Base-by-base conservation (phyloP, 2,888 invertebrate genomes). In the Andrena dorsata region DNA sequence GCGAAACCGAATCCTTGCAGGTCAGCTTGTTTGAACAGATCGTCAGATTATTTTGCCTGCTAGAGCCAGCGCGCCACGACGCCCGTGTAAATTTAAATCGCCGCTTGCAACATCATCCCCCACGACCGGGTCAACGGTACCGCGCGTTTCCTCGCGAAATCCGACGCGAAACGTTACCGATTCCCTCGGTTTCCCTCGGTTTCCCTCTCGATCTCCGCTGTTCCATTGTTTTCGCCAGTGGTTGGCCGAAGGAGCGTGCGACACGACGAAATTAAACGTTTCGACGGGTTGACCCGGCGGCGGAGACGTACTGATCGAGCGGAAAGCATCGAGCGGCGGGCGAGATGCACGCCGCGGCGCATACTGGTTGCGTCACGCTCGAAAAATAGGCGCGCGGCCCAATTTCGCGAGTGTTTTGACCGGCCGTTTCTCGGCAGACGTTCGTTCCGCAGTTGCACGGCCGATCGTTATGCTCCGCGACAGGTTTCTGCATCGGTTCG, bases 321-420 rank as follows among this genome's bases (percentile, higher is more conserved):
- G 47, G 66, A 79, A 82, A 85, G 73, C 84, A 80, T 84, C 49
- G 20, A 58, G 23, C 64, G 10, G 23, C 41, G 16, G 20, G 51
- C 61, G 41, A 53, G 84, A 80, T 84, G 84, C 84, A 75, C 74
- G 68, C 28, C 61, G 58, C 73, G 75, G 75, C 63, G 81, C 83
- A 80, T 68, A 69, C 61, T 68, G 80, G 86, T 85, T 82, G 77
- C 84, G 86, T 85, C 83, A 86, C 75, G 61, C 70, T 73, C 79
- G 81, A 68, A 84, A 88, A 90, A 88, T 87, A 83, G 87, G 89
- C 86, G 80, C 88, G 80, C 82, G 87, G 87, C 85, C 88, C 87
- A 88, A 89, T 89, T 90, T 89, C 86, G 83, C 84, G 86, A 78
- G 74, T 65, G 70, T 79, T 75, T 65, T 47, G 82, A 76, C 68